Base-by-base conservation (phyloP, 2,888 invertebrate species). In the Hyppa rectilinea region DNA sequence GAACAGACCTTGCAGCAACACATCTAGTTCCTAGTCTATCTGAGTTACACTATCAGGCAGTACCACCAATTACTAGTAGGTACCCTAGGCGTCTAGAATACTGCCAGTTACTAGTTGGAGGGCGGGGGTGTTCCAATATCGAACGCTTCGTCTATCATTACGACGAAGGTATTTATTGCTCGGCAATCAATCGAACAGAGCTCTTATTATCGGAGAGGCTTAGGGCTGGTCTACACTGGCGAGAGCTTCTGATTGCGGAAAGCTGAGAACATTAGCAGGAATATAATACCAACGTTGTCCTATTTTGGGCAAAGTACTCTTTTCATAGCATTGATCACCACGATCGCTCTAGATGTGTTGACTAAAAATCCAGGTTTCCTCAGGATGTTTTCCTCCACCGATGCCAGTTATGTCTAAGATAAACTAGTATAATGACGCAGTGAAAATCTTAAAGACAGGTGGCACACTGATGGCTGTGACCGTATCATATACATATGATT, bases 71-170 rank as follows among this genome's bases (percentile, higher is more conserved):
- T 23, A 29, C 23, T 29, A 36, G 36, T 7, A 26, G 17, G 56
- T 38, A 26, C 17, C 6, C 17, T 5, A 49, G 40, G 43, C 20
- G 59, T 52, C 38, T 31, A 31, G 65, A 43, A 40, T 63, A 55
- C 6, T 10, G 40, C 34, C n/a, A n/a, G 31, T 49, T 53, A 26
- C 36, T 68, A 6, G 49, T 2, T 29, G 14, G 14, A 29, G 26
- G 50, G 69, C 29, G 34, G 31, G 29, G 50, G 78, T 38, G 63
- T 34, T 62, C 62, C 29, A 52, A 34, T 31, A 71, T n/a, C 60
- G 4, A 58, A 34, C 45, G 36, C n/a, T 20, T 53, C 34, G 49
- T 45, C 49, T 58, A 34, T 63, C 47, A 71, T 78, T 78, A 70
- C 31, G 49, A 29, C 9, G 58, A n/a, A 36, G 38, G 45, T 49